A percentile compares a stretch with the other conserved stretches of the same genome.
Evolutionary conservation across 2,888 invertebrate species (phyloP).

Genomic region (Lapara coniferarum): DNA sequence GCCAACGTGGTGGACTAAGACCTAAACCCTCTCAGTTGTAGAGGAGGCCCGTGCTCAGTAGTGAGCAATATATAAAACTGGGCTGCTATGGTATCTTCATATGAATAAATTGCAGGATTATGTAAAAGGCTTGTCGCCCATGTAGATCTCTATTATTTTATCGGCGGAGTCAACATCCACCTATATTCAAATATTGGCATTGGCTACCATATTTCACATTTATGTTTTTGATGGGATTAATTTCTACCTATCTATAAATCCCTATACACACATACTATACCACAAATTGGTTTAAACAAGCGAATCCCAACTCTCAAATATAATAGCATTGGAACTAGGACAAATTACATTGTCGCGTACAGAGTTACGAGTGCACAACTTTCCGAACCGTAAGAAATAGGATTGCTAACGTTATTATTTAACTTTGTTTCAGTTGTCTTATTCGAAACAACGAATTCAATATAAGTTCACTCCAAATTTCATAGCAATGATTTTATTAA

Average conservation of each 20-base stretch:
- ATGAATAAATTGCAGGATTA: too few relatives aligned
- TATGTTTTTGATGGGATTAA: too few relatives aligned
- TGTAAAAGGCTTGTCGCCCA: too few relatives aligned
- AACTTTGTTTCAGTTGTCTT: conserved; percentile 16
- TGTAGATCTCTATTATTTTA: too few relatives aligned
- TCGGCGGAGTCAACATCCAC: too few relatives aligned
- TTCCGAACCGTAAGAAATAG: conserved; percentile 30
- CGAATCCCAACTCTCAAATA: conserved; percentile 1
- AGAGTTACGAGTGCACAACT: conserved; percentile 18
- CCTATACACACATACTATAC: neutral
- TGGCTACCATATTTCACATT: too few relatives aligned
- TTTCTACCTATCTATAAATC: neutral
- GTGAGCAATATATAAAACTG: too few relatives aligned
- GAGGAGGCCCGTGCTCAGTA: too few relatives aligned
- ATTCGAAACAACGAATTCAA: conserved; percentile 7
- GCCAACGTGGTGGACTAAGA: too few relatives aligned
- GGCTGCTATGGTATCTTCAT: too few relatives aligned
- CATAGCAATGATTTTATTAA: neutral
- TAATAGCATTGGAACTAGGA: conserved; percentile 2
- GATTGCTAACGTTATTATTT: conserved; percentile 32
- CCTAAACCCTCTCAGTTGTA: too few relatives aligned
- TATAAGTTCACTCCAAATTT: neutral
- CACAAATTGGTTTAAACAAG: neutral
- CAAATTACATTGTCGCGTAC: conserved; percentile 27
- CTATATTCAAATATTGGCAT: too few relatives aligned